Evolutionary conservation across 2,113 vertebrate species (phyloP), one percentile per base, ranked within the genome.

Genomic region (Zosterops japonicus): DNA sequence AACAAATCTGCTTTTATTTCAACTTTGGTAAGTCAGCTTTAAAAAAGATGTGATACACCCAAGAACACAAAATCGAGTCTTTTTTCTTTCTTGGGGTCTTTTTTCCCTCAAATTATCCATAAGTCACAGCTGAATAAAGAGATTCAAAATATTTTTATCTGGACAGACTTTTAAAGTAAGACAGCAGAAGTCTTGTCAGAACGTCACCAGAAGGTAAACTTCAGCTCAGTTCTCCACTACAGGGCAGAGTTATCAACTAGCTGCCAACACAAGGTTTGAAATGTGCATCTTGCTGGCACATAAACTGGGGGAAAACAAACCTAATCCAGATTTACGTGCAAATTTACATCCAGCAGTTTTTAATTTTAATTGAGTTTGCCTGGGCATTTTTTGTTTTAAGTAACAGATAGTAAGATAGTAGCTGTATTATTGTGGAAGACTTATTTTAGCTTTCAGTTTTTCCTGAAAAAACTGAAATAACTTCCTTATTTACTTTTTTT

Each of bases 1-100:
- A 91, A 60, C 29, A 76, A 76, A 79, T 65, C 19, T 57, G 2
- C 8, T 7, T 68, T 90, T 85, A 80, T 31, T 69, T 46, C 20
- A 79, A 23, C 36, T 87, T 64, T 12, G 19, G 10, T 36, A 76
- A 52, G 49, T 41, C 27, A 75, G 41, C 19, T 75, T 76, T 56
- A 75, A 53, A 57, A 85, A 68, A 44, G 33, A 77, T 23, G 18
- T 1, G 1, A 60, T 52, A 39, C 4, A 86, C 16, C 6, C 46
- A 68, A 55, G n/a, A 42, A 52, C 6, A 61, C 3, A 28, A 85
- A 70, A 17, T 67, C 0, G 0, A 83, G 9, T 9, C n/a, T n/a
- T n/a, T n/a, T n/a, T n/a, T n/a, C n/a, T n/a, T n/a, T n/a, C n/a
- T 6, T n/a, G 15, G 14, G 27, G 1, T 1, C 18, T 68, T 50